Evolutionary conservation across 1,140 invertebrate genomes (phyloP), one percentile per base, ranked within the genome.

Genomic region (Bursaphelenchus mucronatus): DNA sequence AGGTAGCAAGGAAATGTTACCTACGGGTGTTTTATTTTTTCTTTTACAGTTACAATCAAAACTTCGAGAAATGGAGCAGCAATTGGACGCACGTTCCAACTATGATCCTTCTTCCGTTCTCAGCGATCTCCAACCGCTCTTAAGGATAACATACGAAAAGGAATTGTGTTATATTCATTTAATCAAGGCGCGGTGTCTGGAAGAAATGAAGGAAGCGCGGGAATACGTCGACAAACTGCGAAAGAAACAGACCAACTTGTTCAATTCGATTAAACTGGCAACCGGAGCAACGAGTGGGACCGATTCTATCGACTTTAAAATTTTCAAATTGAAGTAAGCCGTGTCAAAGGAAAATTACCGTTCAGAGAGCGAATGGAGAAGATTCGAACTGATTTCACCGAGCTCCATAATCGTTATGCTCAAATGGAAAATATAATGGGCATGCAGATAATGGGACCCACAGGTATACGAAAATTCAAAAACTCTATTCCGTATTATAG

Each of bases 191-290:
- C 76, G 80, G 47, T 81, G 78, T 52, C 50, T 80, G 11, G 64
- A 65, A 10, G 79, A 80, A 61, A 81, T 80, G 78, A 59, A 70
- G 15, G 75, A 76, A 30, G 79, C 78, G 7, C 77, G 69, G 19
- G 78, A 80, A 43, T 68, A 75, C 13, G 78, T 80, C 4, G 78
- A 81, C 53, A 75, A 73, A 55, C 65, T 80, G 55, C 63, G 74
- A 46, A 69, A 67, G 46, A 80, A 80, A 58, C 79, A 80, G 50
- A 55, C 64, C 9, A 71, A 74, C 53, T 54, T 80, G n/a, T 13
- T 80, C 7, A 67, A 66, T 46, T 81, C 79, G 11, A 58, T 80
- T 8, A 81, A 81, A 62, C 59, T 80, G 44, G 78, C 78, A 10
- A 81, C 78, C 19, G 78, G 78, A 10, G 67, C 78, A n/a, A 55